Conservation (phyloP, 2,113 vertebrate genomes). For the Microcebus jonahi region DNA sequence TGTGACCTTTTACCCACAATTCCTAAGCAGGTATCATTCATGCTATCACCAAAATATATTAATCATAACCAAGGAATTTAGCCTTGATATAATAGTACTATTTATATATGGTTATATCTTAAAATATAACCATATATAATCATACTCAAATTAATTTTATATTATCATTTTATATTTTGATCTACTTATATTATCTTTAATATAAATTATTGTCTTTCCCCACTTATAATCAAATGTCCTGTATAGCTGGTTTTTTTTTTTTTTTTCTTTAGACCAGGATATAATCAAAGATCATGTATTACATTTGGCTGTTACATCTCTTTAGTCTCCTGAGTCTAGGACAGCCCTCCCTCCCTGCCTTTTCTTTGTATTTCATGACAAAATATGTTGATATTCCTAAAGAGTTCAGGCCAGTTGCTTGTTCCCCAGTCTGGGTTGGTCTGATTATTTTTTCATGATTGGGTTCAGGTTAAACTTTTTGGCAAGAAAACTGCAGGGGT, state of each 20-base stretch:
- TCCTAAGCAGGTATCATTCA: background rate
- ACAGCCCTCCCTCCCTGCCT: background rate
- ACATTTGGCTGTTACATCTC: background rate
- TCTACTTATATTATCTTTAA: background rate
- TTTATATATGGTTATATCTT: slow-evolving; percentile 3
- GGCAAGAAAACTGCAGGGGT: background rate
- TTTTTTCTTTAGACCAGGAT: background rate
- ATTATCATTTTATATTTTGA: slow-evolving; percentile 30
- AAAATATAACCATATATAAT: background rate
- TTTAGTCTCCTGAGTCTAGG: background rate
- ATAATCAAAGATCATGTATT: background rate
- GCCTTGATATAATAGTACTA: background rate
- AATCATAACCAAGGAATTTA: background rate
- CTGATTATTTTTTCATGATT: background rate
- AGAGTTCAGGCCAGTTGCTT: background rate
- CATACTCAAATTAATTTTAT: background rate
- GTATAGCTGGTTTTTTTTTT: background rate
- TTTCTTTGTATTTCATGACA: slow-evolving; percentile 15
- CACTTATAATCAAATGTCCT: background rate
- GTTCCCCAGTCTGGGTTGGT: background rate
- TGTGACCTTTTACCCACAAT: background rate
- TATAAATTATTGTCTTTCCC: background rate
- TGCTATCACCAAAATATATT: background rate
- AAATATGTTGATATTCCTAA: slow-evolving; percentile 9
- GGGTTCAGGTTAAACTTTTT: background rate